Evolutionary conservation across 2,888 invertebrate species (phyloP).

Genomic region (Ennomos quercinarius): DNA sequence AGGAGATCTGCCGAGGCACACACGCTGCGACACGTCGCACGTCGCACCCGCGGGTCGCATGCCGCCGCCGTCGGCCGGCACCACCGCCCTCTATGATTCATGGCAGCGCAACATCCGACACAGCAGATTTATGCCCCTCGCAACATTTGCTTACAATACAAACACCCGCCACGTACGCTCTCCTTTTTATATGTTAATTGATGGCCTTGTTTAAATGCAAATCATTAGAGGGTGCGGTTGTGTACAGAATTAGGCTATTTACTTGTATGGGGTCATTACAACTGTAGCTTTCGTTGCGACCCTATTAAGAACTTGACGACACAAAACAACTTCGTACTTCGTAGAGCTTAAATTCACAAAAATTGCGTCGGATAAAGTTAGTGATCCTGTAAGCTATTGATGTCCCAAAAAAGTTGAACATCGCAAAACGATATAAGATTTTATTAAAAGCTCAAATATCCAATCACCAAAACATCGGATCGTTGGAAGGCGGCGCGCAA

Average conservation of each 20-base stretch:
- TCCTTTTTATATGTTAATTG: constrained; percentile 45
- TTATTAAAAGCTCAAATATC: constrained; percentile 30
- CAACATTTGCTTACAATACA: constrained; percentile 44
- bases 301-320: constrained; percentile 10
- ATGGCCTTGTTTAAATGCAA: constrained; percentile 44
- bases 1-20: background rate
- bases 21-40: constrained; percentile 13
- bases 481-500: constrained; percentile 16
- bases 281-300: constrained; percentile 23
- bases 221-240: constrained; percentile 35
- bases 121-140: constrained; percentile 47
- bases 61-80: background rate
- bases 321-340: constrained; percentile 8
- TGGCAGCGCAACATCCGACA: constrained; percentile 44
- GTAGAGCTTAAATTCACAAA: background rate
- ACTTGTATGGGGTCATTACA: constrained; percentile 13
- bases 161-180: constrained; percentile 36
- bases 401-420: background rate
- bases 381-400: constrained; percentile 4
- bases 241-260: constrained; percentile 19
- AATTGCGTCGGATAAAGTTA: background rate
- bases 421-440: constrained; percentile 16
- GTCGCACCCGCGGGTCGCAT: constrained; percentile 13
- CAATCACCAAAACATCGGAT: constrained; percentile 25
- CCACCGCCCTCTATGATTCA: constrained; percentile 37